Conservation (phyloP, 2,797 vertebrate species). For the Manis javanica region DNA sequence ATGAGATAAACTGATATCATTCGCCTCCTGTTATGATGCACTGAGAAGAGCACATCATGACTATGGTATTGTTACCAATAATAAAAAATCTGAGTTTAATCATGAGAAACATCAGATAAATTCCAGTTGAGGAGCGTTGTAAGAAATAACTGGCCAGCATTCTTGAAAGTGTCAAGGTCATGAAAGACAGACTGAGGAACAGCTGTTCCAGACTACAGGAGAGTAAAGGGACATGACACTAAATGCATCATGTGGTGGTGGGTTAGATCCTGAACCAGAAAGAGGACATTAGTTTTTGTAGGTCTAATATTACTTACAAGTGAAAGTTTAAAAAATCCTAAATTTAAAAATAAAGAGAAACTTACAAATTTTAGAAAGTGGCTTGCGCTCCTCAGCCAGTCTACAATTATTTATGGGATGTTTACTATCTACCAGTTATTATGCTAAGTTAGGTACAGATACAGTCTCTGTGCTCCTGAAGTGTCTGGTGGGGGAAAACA, state of each 20-base stretch:
- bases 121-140: background rate
- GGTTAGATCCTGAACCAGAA: background rate
- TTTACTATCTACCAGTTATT: background rate
- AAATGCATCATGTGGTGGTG: background rate
- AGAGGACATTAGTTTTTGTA: background rate
- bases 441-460: background rate
- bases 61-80: background rate
- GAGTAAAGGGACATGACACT: background rate
- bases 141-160: background rate
- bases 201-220: background rate
- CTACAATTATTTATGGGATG: background rate
- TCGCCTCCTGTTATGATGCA: background rate
- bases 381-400: background rate
- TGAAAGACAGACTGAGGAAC: background rate
- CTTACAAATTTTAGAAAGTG: background rate
- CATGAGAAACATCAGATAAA: background rate
- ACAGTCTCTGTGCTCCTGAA: background rate
- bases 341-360: background rate
- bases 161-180: background rate
- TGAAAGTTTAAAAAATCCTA: background rate
- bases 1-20: background rate
- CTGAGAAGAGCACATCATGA: background rate
- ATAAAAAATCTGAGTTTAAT: background rate
- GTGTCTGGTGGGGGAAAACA: background rate
- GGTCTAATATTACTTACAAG: slow-evolving; percentile 7